A percentile compares a stretch with the other conserved stretches of the same genome.
Conservation (phyloP, 2,888 invertebrate genomes). For the Phlogophora meticulosa region DNA sequence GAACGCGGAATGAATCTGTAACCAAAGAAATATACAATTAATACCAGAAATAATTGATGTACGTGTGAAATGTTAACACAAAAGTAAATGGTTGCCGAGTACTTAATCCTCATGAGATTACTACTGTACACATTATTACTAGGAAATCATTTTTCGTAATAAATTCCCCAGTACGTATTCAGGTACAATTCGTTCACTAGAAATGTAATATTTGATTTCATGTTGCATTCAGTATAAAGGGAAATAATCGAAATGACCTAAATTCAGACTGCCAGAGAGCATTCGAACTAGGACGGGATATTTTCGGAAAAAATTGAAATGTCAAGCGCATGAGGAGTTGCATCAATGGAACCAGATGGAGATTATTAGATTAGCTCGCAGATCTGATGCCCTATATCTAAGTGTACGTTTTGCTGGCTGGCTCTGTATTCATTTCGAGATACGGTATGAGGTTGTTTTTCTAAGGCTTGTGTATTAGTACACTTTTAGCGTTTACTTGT, state of each 20-base stretch:
- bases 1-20: conserved; percentile 64
- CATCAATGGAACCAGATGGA: conserved; percentile 55
- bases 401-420: conserved; percentile 12
- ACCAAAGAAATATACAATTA: conserved; percentile 55
- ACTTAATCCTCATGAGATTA: conserved; percentile 17
- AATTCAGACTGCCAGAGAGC: conserved; percentile 67
- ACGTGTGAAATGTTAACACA: conserved; percentile 16
- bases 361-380: conserved; percentile 48
- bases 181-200: conserved; percentile 50
- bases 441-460: conserved; percentile 5
- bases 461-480: background rate
- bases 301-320: conserved; percentile 46
- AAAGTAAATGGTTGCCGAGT: conserved; percentile 16
- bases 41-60: conserved; percentile 22
- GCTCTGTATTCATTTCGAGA: conserved; percentile 16
- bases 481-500: background rate
- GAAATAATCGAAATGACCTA: conserved; percentile 80
- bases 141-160: conserved; percentile 37
- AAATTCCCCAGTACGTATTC: conserved; percentile 45
- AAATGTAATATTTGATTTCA: conserved; percentile 76
- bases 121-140: conserved; percentile 4
- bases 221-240: conserved; percentile 65
- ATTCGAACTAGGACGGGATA: conserved; percentile 23
- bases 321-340: conserved; percentile 40
- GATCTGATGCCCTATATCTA: conserved; percentile 35